Evolutionary conservation across 1,140 invertebrate species (phyloP), one percentile per base, ranked within the genome.

Genomic region (Tigriopus japonicus): DNA sequence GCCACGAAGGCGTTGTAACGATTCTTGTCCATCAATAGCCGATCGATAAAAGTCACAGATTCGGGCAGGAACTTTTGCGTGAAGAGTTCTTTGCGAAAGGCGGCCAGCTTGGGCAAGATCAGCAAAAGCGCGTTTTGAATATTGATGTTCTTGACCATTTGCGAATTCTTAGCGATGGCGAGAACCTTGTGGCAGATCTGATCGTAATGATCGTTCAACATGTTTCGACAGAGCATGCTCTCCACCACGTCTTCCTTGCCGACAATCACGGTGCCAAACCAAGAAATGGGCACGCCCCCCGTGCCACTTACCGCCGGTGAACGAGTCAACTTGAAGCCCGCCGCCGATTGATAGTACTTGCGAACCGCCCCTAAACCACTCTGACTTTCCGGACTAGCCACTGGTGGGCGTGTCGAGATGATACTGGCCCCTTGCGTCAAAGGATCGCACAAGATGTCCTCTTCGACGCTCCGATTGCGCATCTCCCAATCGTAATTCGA

Each of bases 21-120:
- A 69, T 94, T 88, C 41, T 52, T 60, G 23, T 21, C 59, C 52
- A 41, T 65, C 13, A n/a, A 62, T 24, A 41, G 63, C 21, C 19
- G 67, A 56, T 42, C 63, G 64, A 62, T 67, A 49, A 6, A 68
- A 55, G 14, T 59, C 41, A 52, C 67, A 53, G 19, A 60, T 62
- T 58, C 68, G 60, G 28, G 43, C 9, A 61, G 23, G 53, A 58
- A 65, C 59, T 51, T 62, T 28, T 53, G 54, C 6, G 59, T 71
- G 68, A 95, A 96, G 41, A 79, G 77, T n/a, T 81, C 79, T 59
- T 81, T 83, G 69, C 91, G 83, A 65, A 97, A 94, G 13, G 90
- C 89, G 7, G 89, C 91, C n/a, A 98, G 71, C 58, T 92, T 77
- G n/a, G 94, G 94, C 62, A 98, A 74, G 43, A 97, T 79, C 21